Evolutionary conservation across 2,888 invertebrate genomes (phyloP).

Genomic region (Branchipolynoe longqiensis): DNA sequence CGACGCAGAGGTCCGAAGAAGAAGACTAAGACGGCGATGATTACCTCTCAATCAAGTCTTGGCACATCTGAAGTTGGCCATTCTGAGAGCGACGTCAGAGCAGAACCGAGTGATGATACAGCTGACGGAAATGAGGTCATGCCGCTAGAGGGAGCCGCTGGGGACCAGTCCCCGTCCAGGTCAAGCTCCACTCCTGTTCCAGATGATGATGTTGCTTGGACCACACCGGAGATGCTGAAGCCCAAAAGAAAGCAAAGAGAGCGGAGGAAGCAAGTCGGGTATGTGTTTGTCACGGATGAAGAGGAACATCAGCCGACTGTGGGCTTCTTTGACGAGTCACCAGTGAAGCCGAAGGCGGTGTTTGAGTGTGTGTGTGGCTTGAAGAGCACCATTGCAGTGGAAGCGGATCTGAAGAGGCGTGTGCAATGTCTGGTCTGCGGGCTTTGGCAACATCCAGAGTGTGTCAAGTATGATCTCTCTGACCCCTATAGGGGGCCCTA

Average conservation of each 20-base stretch:
- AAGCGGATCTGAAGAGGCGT: slow-evolving; percentile 68
- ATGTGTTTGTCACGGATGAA: neutral
- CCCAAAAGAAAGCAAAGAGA: neutral
- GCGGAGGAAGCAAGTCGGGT: slow-evolving; percentile 5
- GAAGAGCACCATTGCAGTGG: neutral
- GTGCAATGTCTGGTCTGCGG: slow-evolving; percentile 85
- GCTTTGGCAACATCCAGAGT: slow-evolving; percentile 86
- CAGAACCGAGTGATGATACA: no score
- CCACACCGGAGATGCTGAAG: no score
- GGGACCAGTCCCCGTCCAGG: no score
- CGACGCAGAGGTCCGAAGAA: no score
- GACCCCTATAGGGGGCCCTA: slow-evolving; percentile 82
- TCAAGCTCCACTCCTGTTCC: no score
- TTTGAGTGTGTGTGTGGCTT: slow-evolving; percentile 60
- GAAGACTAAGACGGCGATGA: no score
- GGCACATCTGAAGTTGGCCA: no score
- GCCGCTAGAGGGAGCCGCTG: no score
- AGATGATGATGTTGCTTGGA: no score
- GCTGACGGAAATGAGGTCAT: no score
- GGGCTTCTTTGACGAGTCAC: neutral
- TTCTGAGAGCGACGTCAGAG: no score
- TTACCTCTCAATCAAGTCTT: no score
- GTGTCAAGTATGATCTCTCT: slow-evolving; percentile 84
- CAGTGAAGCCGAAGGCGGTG: slow-evolving; percentile 5
- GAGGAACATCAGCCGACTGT: slow-evolving; percentile 8